These are phyloP conservation scores for Sorex maritimensis DNA, from an alignment of 2,797 vertebrate species.

Conservation along the genomic window DNA sequence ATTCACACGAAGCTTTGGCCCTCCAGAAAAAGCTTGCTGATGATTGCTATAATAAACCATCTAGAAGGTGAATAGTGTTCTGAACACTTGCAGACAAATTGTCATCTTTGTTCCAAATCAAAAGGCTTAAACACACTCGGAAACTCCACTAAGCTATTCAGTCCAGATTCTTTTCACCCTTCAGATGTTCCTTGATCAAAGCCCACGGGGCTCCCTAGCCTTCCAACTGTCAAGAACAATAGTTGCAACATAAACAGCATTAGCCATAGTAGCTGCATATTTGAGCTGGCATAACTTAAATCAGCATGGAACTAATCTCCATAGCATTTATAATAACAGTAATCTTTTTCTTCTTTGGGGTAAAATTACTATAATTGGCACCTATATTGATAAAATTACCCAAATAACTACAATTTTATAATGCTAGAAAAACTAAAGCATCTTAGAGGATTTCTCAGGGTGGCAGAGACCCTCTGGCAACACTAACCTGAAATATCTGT, in stretches of 20 bases:
- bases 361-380: conserved; percentile 77
- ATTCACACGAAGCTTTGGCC: neutral
- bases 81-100: conserved; percentile 70
- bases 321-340: conserved; percentile 66
- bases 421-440: neutral
- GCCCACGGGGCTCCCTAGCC: neutral
- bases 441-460: conserved; percentile 37
- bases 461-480: neutral
- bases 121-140: conserved; percentile 56
- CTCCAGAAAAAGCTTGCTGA: conserved; percentile 26
- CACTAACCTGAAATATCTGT: conserved; percentile 16
- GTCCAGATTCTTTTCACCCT: conserved; percentile 42
- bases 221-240: conserved; percentile 42
- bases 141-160: conserved; percentile 41
- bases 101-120: conserved; percentile 58
- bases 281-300: conserved; percentile 17
- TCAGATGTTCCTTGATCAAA: conserved; percentile 66
- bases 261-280: neutral
- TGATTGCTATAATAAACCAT: conserved; percentile 24
- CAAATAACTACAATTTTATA: conserved; percentile 73
- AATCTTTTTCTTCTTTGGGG: conserved; percentile 58
- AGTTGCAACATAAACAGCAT: neutral
- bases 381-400: conserved; percentile 51
- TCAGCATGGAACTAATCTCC: conserved; percentile 61
- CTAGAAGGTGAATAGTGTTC: conserved; percentile 30